These are phyloP conservation scores for Lottia gigantea DNA, from an alignment of 2,888 invertebrate genomes.

Conservation along the genomic window DNA sequence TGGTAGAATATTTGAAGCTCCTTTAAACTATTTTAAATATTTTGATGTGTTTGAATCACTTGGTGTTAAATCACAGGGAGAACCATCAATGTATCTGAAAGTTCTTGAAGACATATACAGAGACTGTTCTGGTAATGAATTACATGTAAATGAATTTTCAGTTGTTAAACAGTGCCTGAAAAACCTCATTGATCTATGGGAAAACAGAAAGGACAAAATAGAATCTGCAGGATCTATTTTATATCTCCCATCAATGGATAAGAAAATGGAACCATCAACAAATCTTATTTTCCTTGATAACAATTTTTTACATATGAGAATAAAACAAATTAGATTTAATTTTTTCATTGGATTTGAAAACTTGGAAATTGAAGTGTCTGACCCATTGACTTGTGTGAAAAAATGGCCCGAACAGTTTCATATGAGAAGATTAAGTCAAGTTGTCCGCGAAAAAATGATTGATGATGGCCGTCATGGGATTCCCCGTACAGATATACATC, in stretches of 20 bases:
- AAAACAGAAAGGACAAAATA: neutral
- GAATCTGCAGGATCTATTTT: conserved; percentile 2
- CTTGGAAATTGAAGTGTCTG: conserved; percentile 14
- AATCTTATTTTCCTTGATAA: conserved; percentile 27
- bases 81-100: conserved; percentile 36
- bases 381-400: conserved; percentile 22
- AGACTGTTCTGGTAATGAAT: conserved; percentile 15
- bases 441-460: conserved; percentile 26
- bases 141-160: conserved; percentile 37
- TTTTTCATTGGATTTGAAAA: conserved; percentile 27
- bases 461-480: conserved; percentile 22
- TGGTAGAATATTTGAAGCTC: conserved; percentile 36
- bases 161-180: conserved; percentile 30
- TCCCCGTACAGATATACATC: neutral
- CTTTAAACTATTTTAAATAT: conserved; percentile 36
- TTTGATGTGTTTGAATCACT: conserved; percentile 36
- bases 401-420: conserved; percentile 30
- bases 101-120: conserved; percentile 35
- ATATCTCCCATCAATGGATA: conserved; percentile 20
- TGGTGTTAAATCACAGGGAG: conserved; percentile 36
- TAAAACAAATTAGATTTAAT: conserved; percentile 9
- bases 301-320: conserved; percentile 12
- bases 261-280: conserved; percentile 19
- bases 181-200: conserved; percentile 15
- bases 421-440: conserved; percentile 34